phyloP scores from a whole-genome alignment of 2,797 vertebrate species.

The Malacoctenus gilli region DNA sequence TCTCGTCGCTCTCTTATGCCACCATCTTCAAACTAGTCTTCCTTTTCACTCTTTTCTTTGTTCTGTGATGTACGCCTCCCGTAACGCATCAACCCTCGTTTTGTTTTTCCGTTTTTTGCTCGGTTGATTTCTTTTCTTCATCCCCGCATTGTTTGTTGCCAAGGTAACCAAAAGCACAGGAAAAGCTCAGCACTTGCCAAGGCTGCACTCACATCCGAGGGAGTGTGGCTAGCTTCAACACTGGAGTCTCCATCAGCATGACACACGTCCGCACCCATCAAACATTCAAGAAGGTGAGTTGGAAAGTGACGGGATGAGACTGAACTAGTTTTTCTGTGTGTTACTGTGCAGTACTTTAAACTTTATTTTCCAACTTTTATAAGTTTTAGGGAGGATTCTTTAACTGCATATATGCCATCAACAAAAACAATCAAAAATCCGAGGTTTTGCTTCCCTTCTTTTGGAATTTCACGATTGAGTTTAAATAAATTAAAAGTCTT shows the following conservation, averaged over 20 bases:
- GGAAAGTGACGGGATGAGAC: neutral
- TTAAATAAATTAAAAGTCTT: too few relatives aligned
- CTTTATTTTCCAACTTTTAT: too few relatives aligned
- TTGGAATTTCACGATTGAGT: too few relatives aligned
- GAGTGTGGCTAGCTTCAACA: conserved; percentile 75
- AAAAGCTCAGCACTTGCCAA: conserved; percentile 83
- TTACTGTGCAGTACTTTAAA: too few relatives aligned
- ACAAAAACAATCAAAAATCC: too few relatives aligned
- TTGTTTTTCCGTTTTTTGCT: conserved; percentile 79
- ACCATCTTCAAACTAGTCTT: conserved; percentile 99
- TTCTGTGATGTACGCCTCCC: conserved; percentile 88
- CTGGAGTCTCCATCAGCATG: conserved; percentile 59
- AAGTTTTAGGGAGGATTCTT: too few relatives aligned
- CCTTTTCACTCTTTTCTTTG: conserved; percentile 99
- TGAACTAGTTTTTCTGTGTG: too few relatives aligned
- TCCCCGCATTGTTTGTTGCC: conserved; percentile 80
- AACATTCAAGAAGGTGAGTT: conserved; percentile 60
- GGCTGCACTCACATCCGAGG: conserved; percentile 66
- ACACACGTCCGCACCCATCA: conserved; percentile 23
- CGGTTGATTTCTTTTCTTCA: conserved; percentile 79
- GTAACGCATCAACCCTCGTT: conserved; percentile 73
- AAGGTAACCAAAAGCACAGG: conserved; percentile 90
- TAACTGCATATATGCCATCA: too few relatives aligned
- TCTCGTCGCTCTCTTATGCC: conserved; percentile 98
- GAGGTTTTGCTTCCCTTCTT: too few relatives aligned